Evolutionary conservation across 1,140 invertebrate genomes (phyloP).

Genomic region (Ceratosolen fusciceps): DNA sequence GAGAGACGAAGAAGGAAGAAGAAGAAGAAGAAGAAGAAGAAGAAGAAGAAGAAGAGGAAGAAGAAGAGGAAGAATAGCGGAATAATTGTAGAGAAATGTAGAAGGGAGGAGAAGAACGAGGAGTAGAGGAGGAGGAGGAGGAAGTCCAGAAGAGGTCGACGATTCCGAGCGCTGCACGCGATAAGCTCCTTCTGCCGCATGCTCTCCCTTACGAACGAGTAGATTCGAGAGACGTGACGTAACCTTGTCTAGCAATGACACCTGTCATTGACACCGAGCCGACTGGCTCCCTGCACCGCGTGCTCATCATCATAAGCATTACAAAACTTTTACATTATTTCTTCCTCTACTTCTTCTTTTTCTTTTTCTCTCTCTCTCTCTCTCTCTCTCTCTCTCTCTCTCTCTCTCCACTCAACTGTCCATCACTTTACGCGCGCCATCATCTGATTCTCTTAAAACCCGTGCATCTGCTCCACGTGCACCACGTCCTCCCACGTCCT

Average conservation of each 20-base stretch:
- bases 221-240: constrained; percentile 23
- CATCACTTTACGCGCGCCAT: no score
- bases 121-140: background rate
- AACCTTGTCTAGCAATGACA: constrained; percentile 32
- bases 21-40: background rate
- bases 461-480: no score
- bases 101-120: constrained; percentile 12
- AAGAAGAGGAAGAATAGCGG: background rate
- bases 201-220: constrained; percentile 10
- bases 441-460: no score
- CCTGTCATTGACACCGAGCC: no score
- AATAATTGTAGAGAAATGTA: background rate
- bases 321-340: no score
- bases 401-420: no score
- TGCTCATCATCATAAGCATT: no score
- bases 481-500: no score
- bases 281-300: no score
- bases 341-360: no score
- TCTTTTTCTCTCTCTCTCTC: no score
- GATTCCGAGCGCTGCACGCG: background rate
- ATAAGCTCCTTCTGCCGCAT: constrained; percentile 7
- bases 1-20: background rate
- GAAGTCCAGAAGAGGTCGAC: constrained; percentile 22
- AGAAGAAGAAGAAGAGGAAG: constrained; percentile 10
- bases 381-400: no score